Conservation (phyloP, 2,113 vertebrate genomes). For the Egretta garzetta region DNA sequence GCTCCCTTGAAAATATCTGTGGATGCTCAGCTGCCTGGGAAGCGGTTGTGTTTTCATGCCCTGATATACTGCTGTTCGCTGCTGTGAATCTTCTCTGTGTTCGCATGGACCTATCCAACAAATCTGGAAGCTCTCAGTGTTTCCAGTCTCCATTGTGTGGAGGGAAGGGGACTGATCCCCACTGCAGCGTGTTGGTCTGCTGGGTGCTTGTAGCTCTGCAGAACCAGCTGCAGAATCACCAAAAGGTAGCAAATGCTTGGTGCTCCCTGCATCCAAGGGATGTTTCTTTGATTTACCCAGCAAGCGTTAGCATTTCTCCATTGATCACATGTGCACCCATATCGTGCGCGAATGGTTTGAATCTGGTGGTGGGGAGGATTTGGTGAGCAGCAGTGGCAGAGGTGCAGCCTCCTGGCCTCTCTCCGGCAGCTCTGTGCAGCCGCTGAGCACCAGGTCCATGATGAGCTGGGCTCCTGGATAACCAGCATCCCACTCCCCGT, state of each 20-base stretch:
- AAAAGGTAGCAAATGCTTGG: not conserved
- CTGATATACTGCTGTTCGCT: accelerated
- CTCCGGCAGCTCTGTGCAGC: not conserved
- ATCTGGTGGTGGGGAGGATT: not conserved
- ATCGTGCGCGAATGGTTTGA: accelerated
- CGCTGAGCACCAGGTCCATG: not conserved
- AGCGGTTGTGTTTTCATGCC: not conserved
- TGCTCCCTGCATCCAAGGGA: accelerated
- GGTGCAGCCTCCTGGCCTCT: not conserved
- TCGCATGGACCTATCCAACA: not conserved
- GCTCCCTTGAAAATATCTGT: not conserved
- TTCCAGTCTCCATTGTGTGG: not conserved
- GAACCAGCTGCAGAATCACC: not conserved
- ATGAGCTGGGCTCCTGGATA: accelerated
- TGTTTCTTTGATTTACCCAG: not conserved
- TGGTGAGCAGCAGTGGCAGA: not conserved
- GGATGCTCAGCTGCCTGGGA: not conserved
- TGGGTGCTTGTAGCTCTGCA: not conserved
- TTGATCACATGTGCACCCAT: accelerated
- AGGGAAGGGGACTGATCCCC: not conserved
- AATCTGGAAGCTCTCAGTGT: not conserved
- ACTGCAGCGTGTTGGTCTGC: not conserved
- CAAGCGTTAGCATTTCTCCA: not conserved
- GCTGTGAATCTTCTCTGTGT: not conserved
- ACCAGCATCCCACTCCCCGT: accelerated